Base-by-base conservation (phyloP, 2,888 invertebrate genomes). In the Hirtodrosophila cameraria region DNA sequence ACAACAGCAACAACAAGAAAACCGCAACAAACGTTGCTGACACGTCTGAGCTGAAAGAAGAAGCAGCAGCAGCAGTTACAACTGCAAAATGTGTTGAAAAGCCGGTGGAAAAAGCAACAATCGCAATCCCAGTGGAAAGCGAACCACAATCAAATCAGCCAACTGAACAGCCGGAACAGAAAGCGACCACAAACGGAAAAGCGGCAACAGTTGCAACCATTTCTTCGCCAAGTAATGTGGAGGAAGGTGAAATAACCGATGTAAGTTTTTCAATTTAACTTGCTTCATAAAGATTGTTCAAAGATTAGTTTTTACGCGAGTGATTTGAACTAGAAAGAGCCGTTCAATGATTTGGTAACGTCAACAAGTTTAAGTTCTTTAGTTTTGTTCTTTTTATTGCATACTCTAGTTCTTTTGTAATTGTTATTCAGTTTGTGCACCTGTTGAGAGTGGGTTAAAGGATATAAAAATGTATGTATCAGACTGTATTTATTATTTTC, bases 231-330 rank as follows among this genome's bases (percentile, higher is more conserved):
- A 54, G 41, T 28, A 64, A 64, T 64, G 63, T 63, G 8, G 86
- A 81, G 27, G 80, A 81, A 25, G 80, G 80, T 5, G 80, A 81
- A 73, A 83, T 81, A 28, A 69, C 62, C 1, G 80, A 81, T 18
- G 80, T 80, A 48, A 79, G 82, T 61, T 18, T 18, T 18, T 18
- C 2, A 18, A 15, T 15, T n/a, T n/a, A n/a, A n/a, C n/a, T n/a
- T n/a, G n/a, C n/a, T n/a, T n/a, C n/a, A n/a, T n/a, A n/a, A n/a
- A n/a, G n/a, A n/a, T n/a, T n/a, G n/a, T n/a, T n/a, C n/a, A n/a
- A n/a, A n/a, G n/a, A n/a, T n/a, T n/a, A n/a, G n/a, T n/a, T n/a
- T n/a, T n/a, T n/a, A n/a, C n/a, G n/a, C n/a, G n/a, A n/a, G n/a
- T n/a, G n/a, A n/a, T n/a, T n/a, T n/a, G n/a, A n/a, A n/a, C n/a